Percentiles rank a stretch among this genome's conserved stretches.
Evolutionary conservation across 2,113 vertebrate genomes (phyloP).

Genomic region (Peromyscus polionotus): DNA sequence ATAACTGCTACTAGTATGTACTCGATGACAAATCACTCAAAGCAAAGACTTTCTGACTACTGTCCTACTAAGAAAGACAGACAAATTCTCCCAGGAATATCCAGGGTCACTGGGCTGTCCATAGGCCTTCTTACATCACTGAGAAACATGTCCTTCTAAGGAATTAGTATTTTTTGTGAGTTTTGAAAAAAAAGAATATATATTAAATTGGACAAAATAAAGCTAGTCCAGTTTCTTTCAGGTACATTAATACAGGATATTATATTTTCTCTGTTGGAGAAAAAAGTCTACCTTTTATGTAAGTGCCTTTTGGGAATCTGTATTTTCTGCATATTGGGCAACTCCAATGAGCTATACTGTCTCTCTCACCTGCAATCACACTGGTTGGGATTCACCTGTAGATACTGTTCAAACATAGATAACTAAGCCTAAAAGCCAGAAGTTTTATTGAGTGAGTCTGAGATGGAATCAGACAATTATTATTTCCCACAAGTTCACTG

Average conservation of each 20-base stretch:
- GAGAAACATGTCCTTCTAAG: background rate
- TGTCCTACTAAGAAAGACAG: background rate
- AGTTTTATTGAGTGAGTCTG: background rate
- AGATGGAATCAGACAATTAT: background rate
- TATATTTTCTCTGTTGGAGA: background rate
- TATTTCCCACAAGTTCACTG: background rate
- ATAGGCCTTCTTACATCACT: too few species aligned
- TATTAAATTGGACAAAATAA: background rate
- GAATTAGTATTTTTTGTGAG: background rate
- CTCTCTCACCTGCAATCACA: background rate
- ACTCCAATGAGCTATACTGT: background rate
- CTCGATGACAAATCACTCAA: background rate
- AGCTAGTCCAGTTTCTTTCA: background rate
- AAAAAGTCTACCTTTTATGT: background rate
- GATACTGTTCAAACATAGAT: background rate
- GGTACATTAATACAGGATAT: background rate
- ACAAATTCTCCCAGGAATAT: background rate
- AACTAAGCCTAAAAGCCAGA: background rate
- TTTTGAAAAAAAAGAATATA: constrained; percentile 2
- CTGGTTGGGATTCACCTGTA: accelerated
- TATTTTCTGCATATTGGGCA: background rate
- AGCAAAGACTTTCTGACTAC: background rate
- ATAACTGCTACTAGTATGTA: background rate
- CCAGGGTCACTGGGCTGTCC: too few species aligned
- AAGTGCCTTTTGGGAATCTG: background rate